Percentiles rank a stretch among this genome's conserved stretches.
Conservation (phyloP, 1,140 invertebrate genomes). For the Polypedilum vanderplanki region DNA sequence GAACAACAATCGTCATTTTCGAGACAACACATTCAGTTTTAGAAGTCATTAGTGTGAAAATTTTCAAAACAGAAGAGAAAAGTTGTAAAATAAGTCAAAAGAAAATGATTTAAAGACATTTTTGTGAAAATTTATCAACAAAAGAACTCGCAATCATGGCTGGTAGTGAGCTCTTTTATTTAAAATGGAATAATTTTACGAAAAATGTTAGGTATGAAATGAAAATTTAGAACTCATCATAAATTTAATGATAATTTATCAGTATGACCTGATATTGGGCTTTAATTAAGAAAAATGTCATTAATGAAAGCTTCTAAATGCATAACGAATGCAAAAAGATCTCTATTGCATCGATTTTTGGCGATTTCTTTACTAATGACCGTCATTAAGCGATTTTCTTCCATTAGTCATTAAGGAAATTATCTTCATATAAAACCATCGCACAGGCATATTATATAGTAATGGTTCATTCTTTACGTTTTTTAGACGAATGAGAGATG, state of each 20-base stretch:
- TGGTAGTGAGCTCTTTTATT: conserved; percentile 63
- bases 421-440: not conserved
- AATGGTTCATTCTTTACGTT: not conserved
- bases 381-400: conserved; percentile 53
- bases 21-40: too few relatives aligned
- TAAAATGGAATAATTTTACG: conserved; percentile 80
- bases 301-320: not conserved
- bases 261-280: not conserved
- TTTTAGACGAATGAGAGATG: conserved; percentile 42
- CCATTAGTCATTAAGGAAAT: conserved; percentile 44
- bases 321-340: not conserved
- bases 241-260: not conserved
- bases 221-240: not conserved
- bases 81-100: too few relatives aligned
- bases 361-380: conserved; percentile 54
- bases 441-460: not conserved
- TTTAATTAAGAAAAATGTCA: not conserved
- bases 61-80: too few relatives aligned
- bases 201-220: conserved; percentile 33
- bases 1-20: too few relatives aligned
- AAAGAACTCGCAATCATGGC: not conserved
- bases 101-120: too few relatives aligned
- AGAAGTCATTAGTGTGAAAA: too few relatives aligned
- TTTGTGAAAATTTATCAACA: too few relatives aligned
- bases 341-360: not conserved